A percentile compares a stretch with the other conserved stretches of the same genome.
These are phyloP conservation scores for Sebastes schlegelii DNA, from an alignment of 2,113 vertebrate species.

Conservation along the genomic window DNA sequence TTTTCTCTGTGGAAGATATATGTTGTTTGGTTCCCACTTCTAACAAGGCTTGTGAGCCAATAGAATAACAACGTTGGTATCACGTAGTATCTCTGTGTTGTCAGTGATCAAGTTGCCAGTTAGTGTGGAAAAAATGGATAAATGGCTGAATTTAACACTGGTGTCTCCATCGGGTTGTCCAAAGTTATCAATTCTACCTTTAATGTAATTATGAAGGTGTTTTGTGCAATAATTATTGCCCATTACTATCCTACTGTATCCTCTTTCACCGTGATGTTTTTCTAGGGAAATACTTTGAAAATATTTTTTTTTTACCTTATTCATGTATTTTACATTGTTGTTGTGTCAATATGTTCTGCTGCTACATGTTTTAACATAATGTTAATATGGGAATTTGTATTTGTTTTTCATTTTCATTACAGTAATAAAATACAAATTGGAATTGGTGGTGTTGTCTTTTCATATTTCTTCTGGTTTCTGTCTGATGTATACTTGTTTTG, in stretches of 20 bases:
- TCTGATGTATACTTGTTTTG: not conserved
- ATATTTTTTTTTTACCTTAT: not conserved
- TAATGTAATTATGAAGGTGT: not conserved
- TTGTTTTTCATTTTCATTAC: constrained; percentile 17
- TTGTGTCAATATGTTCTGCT: not conserved
- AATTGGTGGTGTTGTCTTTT: not conserved
- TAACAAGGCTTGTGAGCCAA: too few species aligned
- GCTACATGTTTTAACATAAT: not conserved
- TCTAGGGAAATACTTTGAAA: too few species aligned
- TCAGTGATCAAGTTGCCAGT: too few species aligned
- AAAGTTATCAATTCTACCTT: too few species aligned
- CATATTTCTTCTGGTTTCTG: constrained; percentile 8
- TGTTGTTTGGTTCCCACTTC: too few species aligned
- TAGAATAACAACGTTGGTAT: too few species aligned
- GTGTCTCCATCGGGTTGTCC: too few species aligned
- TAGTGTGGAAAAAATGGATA: too few species aligned
- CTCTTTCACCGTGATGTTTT: not conserved
- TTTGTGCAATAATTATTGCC: constrained; percentile 13
- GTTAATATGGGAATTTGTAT: not conserved
- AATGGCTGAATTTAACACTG: too few species aligned
- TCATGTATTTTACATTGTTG: not conserved
- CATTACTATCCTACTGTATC: not conserved
- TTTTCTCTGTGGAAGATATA: too few species aligned
- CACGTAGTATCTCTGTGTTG: too few species aligned
- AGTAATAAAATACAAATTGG: constrained; percentile 4